Evolutionary conservation across 2,113 vertebrate genomes (phyloP), one percentile per base, ranked within the genome.

Genomic region (Hiodon tergisus): DNA sequence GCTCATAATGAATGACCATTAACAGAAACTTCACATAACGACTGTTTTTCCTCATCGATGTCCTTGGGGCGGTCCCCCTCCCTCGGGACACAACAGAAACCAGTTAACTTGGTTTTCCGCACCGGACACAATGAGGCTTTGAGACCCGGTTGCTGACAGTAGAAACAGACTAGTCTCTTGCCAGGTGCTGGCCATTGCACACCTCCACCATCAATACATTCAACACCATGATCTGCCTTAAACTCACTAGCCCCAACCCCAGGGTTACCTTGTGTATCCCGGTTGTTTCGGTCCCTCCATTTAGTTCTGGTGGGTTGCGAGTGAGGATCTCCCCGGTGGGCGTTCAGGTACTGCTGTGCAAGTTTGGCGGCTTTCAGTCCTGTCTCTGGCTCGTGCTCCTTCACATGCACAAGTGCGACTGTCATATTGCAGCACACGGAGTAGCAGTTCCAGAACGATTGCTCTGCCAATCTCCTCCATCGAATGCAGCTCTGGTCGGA

Each of bases 361-460:
- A 71, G 70, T 14, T 59, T 58, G 13, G 54, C 54, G 17, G 70
- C 55, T 2, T 3, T 46, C 9, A 59, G 53, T 13, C 69, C 69
- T 46, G 17, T 46, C 5, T 31, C 16, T 6, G 70, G 70, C 55
- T 71, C 70, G 13, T 71, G 70, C 31, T 71, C 70, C 70, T 47
- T 59, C 9, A 47, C 55, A n/a, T n/a, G n/a, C n/a, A 46, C 57
- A 71, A 2, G 50, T 51, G 3, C 48, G 48, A 5, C 16, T 13
- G 1, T 47, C 54, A 4, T 58, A 78, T 75, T 67, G 74, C 4
- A 70, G 67, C 2, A 76, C 58, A 3, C 47, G 5, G 0, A 76
- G 57, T n/a, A 69, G 57, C n/a, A 69, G 74, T 7, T 76, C 67
- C 67, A 69, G 55, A n/a, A 76, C 53, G 9, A 76, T 69, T 13